Base-by-base conservation (phyloP, 2,888 invertebrate genomes). In the Dendrolimus houi region DNA sequence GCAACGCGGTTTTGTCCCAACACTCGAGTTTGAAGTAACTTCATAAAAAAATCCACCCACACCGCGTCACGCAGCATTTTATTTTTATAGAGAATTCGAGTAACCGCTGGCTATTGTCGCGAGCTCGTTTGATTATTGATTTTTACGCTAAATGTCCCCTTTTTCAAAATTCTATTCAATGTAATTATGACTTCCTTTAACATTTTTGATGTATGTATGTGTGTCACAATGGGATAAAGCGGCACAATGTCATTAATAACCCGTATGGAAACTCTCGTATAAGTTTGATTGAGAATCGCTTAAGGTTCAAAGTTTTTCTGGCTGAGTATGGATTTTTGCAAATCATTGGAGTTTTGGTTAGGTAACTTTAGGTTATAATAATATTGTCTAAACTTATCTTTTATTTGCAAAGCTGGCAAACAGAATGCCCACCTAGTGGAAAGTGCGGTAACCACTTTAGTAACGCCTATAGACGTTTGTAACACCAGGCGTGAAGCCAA, bases 121-220 rank as follows among this genome's bases (percentile, higher is more conserved):
- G 64, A 68, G 68, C 73, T 77, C 83, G 77, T 84, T 83, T 81
- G 84, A 89, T 89, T 90, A 89, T 90, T 90, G 90, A 90, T 90
- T 89, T 89, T 89, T 85, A 89, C 89, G 88, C 88, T 80, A 87
- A 86, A 89, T 85, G 83, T 82, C 85, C 74, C 81, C 81, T 86
- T 86, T 87, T 82, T 76, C 69, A 68, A 77, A 82, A 81, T 63
- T 71, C 84, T 75, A 86, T 89, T 88, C 81, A 86, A 74, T 69
- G 75, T 81, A 86, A 87, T 87, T 83, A 87, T 82, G 73, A 76
- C 71, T 86, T 83, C 83, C 81, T 85, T 85, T 80, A 77, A 77
- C 74, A 74, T 78, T 83, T 79, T 79, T 74, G 79, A 83, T 81
- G 79, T 82, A 80, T 83, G 82, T 76, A 78, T 75, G 71, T 65